Percentiles rank a stretch among this genome's conserved stretches.
These are phyloP conservation scores for Drosophila repleta DNA, from an alignment of 1,140 invertebrate genomes.

Conservation along the genomic window DNA sequence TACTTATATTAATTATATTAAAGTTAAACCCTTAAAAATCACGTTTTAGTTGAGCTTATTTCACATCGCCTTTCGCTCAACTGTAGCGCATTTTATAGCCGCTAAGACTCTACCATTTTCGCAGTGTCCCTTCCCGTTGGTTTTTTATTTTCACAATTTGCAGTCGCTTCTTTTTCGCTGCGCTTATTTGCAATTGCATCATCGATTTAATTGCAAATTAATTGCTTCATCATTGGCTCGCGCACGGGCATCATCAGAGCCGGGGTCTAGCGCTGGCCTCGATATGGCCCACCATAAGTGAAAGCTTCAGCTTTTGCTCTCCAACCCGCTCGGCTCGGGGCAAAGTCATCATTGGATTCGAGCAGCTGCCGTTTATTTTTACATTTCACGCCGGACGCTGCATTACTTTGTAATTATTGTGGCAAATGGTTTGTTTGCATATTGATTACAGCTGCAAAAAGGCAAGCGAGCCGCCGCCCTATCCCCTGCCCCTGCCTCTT, in stretches of 20 bases:
- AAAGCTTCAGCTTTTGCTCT: slow-evolving; percentile 3
- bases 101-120: background rate
- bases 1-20: background rate
- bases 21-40: background rate
- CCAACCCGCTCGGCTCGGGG: slow-evolving; percentile 5
- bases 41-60: background rate
- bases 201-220: slow-evolving; percentile 83
- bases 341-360: slow-evolving; percentile 66
- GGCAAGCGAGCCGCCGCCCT: slow-evolving; percentile 39
- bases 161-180: slow-evolving; percentile 55
- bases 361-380: slow-evolving; percentile 77
- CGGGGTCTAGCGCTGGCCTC: slow-evolving; percentile 36
- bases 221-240: slow-evolving; percentile 81
- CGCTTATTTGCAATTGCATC: slow-evolving; percentile 78
- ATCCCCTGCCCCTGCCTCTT: background rate
- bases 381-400: slow-evolving; percentile 63
- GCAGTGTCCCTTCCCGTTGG: background rate
- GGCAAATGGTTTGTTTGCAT: slow-evolving; percentile 81
- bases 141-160: slow-evolving; percentile 46
- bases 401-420: slow-evolving; percentile 81
- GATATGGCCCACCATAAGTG: slow-evolving; percentile 47
- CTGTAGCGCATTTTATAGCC: slow-evolving; percentile 25
- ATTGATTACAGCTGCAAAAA: slow-evolving; percentile 80
- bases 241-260: slow-evolving; percentile 49
- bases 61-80: too few species aligned